Evolutionary conservation across 2,113 vertebrate species (phyloP).

Genomic region (Muntiacus muntjak): DNA sequence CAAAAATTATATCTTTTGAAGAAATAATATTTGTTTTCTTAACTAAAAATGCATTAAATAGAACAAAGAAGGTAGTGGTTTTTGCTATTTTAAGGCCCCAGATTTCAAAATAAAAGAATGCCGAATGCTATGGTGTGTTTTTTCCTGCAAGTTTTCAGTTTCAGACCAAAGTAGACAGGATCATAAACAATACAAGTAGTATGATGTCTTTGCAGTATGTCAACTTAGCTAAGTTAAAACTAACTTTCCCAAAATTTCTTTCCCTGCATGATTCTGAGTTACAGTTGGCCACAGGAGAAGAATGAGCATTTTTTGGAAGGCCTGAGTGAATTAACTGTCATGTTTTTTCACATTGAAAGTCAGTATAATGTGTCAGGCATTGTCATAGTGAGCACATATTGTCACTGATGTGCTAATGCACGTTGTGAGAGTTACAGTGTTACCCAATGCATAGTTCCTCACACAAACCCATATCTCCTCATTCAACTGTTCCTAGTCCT

Average conservation of each 20-base stretch:
- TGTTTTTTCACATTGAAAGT: not conserved
- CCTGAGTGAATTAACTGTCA: not conserved
- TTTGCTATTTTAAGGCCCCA: not conserved
- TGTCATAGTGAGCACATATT: not conserved
- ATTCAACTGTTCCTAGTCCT: not conserved
- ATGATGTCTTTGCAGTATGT: not conserved
- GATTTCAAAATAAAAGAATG: not conserved
- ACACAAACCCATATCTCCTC: not conserved
- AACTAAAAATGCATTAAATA: not conserved
- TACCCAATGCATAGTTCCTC: not conserved
- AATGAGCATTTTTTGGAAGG: not conserved
- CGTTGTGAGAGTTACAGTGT: not conserved
- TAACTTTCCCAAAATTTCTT: not conserved
- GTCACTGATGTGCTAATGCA: not conserved
- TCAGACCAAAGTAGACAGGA: not conserved
- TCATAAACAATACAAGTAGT: not conserved
- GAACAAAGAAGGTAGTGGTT: not conserved
- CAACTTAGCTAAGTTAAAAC: not conserved
- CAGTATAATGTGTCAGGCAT: not conserved
- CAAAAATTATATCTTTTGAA: not conserved
- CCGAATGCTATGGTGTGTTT: not conserved
- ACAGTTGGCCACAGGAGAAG: not conserved
- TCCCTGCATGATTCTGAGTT: not conserved
- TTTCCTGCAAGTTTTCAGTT: not conserved
- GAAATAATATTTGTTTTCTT: not conserved